A percentile compares a stretch with the other conserved stretches of the same genome.
phyloP scores from a whole-genome alignment of 1,140 invertebrate species.

The Leguminivora glycinivorella region DNA sequence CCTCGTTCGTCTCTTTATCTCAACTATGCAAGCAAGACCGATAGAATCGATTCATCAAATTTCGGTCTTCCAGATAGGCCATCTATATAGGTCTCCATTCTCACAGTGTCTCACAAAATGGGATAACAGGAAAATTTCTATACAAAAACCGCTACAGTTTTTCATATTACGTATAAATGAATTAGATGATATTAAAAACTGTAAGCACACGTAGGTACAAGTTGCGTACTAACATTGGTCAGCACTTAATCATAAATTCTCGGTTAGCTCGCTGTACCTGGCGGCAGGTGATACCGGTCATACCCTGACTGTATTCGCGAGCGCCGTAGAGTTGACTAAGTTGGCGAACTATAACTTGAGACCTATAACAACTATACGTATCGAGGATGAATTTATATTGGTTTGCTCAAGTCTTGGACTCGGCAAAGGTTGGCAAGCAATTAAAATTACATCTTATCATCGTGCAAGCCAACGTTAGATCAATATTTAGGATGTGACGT shows the following conservation, averaged over 20 bases:
- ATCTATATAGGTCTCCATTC: no score
- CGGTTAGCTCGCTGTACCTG: background rate
- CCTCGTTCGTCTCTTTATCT: no score
- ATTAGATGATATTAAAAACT: background rate
- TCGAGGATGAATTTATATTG: background rate
- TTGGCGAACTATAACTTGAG: background rate
- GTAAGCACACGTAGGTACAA: background rate
- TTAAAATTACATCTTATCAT: background rate
- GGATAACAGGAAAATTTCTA: no score
- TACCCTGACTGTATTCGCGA: background rate
- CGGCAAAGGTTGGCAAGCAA: background rate
- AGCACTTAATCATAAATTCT: slow-evolving; percentile 6
- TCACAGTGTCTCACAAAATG: no score
- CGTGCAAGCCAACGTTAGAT: slow-evolving; percentile 1
- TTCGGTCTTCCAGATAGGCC: no score
- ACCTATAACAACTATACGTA: background rate
- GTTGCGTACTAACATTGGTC: slow-evolving; percentile 11
- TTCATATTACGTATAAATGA: background rate
- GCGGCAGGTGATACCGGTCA: background rate
- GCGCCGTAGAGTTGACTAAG: no score
- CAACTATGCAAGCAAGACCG: no score
- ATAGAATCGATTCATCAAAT: no score
- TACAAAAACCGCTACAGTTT: no score
- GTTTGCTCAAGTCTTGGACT: background rate
- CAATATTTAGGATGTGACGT: slow-evolving; percentile 28